Evolutionary conservation across 2,888 invertebrate species (phyloP), one percentile per base, ranked within the genome.

Genomic region (Argynnis bischoffii): DNA sequence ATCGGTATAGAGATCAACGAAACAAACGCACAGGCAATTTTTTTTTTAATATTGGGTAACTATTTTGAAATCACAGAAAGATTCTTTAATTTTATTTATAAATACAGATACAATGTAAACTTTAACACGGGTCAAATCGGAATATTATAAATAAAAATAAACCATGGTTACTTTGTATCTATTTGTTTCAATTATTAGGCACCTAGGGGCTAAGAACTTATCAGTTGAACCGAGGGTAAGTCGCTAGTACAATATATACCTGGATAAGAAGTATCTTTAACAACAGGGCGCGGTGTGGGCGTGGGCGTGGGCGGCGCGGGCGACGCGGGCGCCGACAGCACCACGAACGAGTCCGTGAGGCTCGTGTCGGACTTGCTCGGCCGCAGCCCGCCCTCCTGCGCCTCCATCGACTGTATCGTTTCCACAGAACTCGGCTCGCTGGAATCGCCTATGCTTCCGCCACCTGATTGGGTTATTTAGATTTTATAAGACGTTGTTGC

Each of bases 281-380:
- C 63, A 69, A 26, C 6, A 6, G 55, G 68, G 65, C 77, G 70
- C 65, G 50, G 68, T 16, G 77, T 66, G 14, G 76, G 69, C 71
- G 56, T 66, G 67, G 76, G 70, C 64, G 50, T 66, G 21, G 77
- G 79, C 3, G 76, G 71, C 48, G 78, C 77, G 35, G 85, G 82
- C 21, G 81, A 79, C 55, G 82, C 81, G 3, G 94, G 93, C 73
- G 95, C 94, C 0, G 94, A 93, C 15, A 98, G 94, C 75, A 98
- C 94, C 2, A 98, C 97, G 87, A 98, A 98, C 31, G 98, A 97
- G 83, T 98, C 98, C 0, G 97, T 97, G 18, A 98, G 94, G 82
- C 97, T 98, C 0, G 97, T 98, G 83, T 98, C 98, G 3, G 97
- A 97, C 93, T 98, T 98, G 87, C 98, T 98, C 11, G 96, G 94